A percentile compares a stretch with the other conserved stretches of the same genome.
Conservation (phyloP, 1,140 invertebrate genomes). For the Pseudomyrmex gracilis region DNA sequence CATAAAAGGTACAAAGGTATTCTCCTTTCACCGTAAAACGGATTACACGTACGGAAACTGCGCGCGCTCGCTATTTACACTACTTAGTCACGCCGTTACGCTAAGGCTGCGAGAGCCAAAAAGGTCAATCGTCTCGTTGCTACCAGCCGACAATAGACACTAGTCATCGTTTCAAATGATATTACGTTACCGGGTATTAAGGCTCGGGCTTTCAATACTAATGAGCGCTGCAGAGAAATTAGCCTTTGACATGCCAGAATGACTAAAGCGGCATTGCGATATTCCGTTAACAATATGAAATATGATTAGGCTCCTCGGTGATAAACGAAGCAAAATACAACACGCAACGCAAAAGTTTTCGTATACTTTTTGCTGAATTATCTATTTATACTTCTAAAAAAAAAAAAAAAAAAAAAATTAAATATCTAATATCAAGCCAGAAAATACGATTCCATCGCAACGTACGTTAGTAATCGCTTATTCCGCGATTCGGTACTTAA, state of each 20-base stretch:
- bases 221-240: conserved; percentile 37
- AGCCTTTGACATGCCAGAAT: conserved; percentile 20
- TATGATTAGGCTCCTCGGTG: conserved; percentile 3
- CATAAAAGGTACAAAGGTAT: conserved; percentile 72
- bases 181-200: conserved; percentile 64
- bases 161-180: conserved; percentile 59
- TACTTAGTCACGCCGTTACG: conserved; percentile 63
- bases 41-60: conserved; percentile 44
- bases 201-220: conserved; percentile 39
- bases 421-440: neutral
- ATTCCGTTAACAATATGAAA: conserved; percentile 30
- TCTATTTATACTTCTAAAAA: conserved; percentile 9
- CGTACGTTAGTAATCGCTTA: neutral
- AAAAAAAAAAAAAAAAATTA: neutral
- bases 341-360: conserved; percentile 2
- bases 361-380: conserved; percentile 14
- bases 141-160: conserved; percentile 67
- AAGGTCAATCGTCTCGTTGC: conserved; percentile 67
- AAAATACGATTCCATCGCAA: conserved; percentile 23
- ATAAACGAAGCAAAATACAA: neutral
- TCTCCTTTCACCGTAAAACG: conserved; percentile 72
- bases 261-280: conserved; percentile 4
- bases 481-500: conserved; percentile 14
- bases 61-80: conserved; percentile 61
- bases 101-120: conserved; percentile 57